phyloP scores from a whole-genome alignment of 2,113 vertebrate species.

The Crotalus viridis region DNA sequence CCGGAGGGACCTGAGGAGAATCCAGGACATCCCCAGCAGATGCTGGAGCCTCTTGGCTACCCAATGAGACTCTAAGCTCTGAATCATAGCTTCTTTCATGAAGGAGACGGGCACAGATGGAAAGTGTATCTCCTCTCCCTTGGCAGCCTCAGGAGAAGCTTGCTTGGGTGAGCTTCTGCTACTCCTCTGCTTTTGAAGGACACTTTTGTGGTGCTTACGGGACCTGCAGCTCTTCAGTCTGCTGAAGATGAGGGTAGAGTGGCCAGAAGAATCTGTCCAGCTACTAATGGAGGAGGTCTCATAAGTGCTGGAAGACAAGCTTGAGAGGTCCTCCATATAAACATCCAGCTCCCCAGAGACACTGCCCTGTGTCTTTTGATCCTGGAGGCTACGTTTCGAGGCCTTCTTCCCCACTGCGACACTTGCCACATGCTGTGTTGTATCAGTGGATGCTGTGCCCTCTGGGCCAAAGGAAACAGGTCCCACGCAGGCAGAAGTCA shows the following conservation, averaged over 20 bases:
- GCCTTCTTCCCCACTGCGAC: too few relatives aligned
- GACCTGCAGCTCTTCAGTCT: background rate
- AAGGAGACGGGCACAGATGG: background rate
- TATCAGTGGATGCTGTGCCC: too few relatives aligned
- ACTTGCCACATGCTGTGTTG: background rate
- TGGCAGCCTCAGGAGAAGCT: background rate
- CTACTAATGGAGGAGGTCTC: background rate
- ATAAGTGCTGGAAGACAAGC: background rate
- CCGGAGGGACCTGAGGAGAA: background rate
- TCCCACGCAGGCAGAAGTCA: background rate
- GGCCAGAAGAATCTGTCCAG: background rate
- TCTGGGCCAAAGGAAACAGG: fast-evolving
- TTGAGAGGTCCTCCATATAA: background rate
- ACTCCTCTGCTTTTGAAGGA: too few relatives aligned
- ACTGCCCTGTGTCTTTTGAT: fast-evolving
- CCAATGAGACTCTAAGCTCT: background rate
- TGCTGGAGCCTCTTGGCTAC: slow-evolving; percentile 9
- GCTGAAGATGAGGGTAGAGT: background rate
- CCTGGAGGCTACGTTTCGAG: background rate
- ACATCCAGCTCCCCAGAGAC: too few relatives aligned
- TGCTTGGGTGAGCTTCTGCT: background rate
- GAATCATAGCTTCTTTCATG: background rate
- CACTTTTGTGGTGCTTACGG: too few relatives aligned
- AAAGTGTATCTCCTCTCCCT: background rate
- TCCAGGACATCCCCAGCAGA: background rate